Percentiles rank a stretch among this genome's conserved stretches.
Evolutionary conservation across 2,113 vertebrate species (phyloP).

Genomic region (Trichechus manatus): DNA sequence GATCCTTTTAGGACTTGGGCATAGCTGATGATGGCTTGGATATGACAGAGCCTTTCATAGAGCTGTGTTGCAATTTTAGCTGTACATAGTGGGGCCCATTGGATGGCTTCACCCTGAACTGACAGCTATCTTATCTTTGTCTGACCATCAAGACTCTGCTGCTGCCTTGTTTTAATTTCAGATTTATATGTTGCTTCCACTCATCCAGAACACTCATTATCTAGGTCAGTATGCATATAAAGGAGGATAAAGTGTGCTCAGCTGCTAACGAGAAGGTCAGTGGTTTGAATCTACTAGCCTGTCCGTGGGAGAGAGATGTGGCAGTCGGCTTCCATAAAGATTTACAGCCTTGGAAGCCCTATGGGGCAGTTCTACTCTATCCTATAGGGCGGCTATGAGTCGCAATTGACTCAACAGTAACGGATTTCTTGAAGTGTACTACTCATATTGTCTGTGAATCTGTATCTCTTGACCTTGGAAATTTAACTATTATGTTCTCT

Average conservation of each 20-base stretch:
- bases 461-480: not conserved
- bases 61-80: not conserved
- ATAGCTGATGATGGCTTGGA: not conserved
- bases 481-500: fast-evolving
- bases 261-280: too few relatives aligned
- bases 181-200: fast-evolving
- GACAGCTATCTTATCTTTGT: not conserved
- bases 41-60: not conserved
- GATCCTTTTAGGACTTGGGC: not conserved
- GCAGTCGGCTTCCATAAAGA: too few relatives aligned
- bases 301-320: too few relatives aligned
- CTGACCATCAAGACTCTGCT: not conserved
- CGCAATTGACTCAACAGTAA: too few relatives aligned
- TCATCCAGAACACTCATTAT: not conserved
- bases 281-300: too few relatives aligned
- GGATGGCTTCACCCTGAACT: fast-evolving
- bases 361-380: too few relatives aligned
- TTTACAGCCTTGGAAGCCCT: too few relatives aligned
- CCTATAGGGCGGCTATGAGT: too few relatives aligned
- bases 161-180: not conserved
- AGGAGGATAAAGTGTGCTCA: not conserved
- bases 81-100: not conserved
- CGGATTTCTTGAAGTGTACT: not conserved
- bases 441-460: not conserved
- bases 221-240: too few relatives aligned